These are phyloP conservation scores for Drosophila orena DNA, from an alignment of 1,140 invertebrate species.

Conservation along the genomic window DNA sequence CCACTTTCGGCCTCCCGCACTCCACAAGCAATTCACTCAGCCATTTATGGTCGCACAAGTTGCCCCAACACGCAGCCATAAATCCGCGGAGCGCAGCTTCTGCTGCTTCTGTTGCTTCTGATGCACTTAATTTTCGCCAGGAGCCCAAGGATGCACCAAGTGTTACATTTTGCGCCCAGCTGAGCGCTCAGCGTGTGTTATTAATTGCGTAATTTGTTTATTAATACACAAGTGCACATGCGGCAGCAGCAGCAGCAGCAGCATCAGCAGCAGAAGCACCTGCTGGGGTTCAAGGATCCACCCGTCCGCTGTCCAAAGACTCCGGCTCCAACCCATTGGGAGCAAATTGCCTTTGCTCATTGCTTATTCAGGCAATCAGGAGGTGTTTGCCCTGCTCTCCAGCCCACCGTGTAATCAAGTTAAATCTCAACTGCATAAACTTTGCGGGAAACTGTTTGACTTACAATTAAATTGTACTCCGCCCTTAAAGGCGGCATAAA, in stretches of 20 bases:
- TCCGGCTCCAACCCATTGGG: not conserved
- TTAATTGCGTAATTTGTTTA: constrained; percentile 81
- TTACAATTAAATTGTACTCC: constrained; percentile 62
- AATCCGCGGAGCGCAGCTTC: constrained; percentile 22
- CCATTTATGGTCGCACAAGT: constrained; percentile 65
- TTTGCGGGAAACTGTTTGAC: constrained; percentile 59
- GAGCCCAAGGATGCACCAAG: constrained; percentile 35
- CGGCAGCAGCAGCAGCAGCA: constrained; percentile 4
- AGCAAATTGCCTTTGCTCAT: constrained; percentile 4
- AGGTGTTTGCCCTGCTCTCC: constrained; percentile 36
- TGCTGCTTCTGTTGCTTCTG: constrained; percentile 20
- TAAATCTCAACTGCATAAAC: constrained; percentile 51
- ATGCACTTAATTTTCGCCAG: constrained; percentile 22
- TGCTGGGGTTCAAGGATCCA: constrained; percentile 1
- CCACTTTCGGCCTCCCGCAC: constrained; percentile 39
- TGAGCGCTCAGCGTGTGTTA: constrained; percentile 75
- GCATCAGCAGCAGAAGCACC: constrained; percentile 15
- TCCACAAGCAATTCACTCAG: constrained; percentile 56
- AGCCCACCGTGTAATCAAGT: constrained; percentile 60
- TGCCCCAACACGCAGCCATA: constrained; percentile 42
- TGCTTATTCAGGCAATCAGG: constrained; percentile 51
- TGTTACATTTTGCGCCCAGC: constrained; percentile 71
- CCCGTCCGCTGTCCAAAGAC: constrained; percentile 3
- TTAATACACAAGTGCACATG: constrained; percentile 64
- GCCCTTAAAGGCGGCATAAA: constrained; percentile 47